Evolutionary conservation across 92 coral and sea anemone species (phyloP).

Genomic region (Porites divaricata): DNA sequence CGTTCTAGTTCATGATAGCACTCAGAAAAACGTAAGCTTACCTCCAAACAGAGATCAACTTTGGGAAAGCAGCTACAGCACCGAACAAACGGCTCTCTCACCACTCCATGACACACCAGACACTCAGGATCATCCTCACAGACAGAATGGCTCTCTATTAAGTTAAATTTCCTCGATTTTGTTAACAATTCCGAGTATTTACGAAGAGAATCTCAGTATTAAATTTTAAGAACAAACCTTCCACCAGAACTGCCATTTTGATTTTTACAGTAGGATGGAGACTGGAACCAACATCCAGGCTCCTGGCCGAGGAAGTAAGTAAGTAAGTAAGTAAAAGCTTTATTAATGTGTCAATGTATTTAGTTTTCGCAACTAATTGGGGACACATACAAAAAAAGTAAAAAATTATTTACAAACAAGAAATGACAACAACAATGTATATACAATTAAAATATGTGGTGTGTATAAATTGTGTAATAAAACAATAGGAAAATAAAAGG

Average conservation of each 20-base stretch:
- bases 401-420: too few relatives aligned
- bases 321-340: too few relatives aligned
- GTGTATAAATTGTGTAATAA: too few relatives aligned
- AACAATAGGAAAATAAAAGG: too few relatives aligned
- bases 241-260: slow-evolving; percentile 60
- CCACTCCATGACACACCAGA: slow-evolving; percentile 37
- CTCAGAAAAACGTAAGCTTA: slow-evolving; percentile 4
- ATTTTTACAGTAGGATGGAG: not conserved
- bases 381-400: too few relatives aligned
- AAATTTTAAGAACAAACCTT: slow-evolving; percentile 46
- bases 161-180: not conserved
- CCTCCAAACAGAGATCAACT: slow-evolving; percentile 58
- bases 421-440: too few relatives aligned
- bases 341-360: too few relatives aligned
- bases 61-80: slow-evolving; percentile 50
- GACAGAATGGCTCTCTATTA: slow-evolving; percentile 16
- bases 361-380: too few relatives aligned
- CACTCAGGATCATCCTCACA: slow-evolving; percentile 58
- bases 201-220: not conserved
- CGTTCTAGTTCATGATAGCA: not conserved
- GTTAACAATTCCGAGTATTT: not conserved
- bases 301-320: not conserved
- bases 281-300: slow-evolving; percentile 29
- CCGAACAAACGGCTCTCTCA: slow-evolving; percentile 62
- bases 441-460: too few relatives aligned